These are phyloP conservation scores for Sisyra nigra DNA, from an alignment of 2,888 invertebrate genomes.

Conservation along the genomic window DNA sequence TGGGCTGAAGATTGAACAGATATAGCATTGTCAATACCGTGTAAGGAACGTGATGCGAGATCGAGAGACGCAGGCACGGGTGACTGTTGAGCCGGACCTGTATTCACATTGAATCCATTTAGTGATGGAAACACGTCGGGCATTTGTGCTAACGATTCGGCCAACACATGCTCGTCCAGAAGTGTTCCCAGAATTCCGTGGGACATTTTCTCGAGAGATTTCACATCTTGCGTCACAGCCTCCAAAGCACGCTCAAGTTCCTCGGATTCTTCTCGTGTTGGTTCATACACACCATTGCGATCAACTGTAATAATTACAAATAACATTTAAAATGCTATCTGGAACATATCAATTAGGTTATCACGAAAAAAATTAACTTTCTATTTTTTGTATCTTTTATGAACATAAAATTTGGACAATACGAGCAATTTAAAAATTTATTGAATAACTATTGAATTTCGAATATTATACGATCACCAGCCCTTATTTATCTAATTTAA, in stretches of 20 bases:
- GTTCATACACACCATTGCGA: slow-evolving; percentile 54
- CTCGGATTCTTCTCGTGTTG: slow-evolving; percentile 68
- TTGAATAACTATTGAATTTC: no score
- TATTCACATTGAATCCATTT: slow-evolving; percentile 5
- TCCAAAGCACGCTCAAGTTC: slow-evolving; percentile 75
- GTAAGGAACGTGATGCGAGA: background rate
- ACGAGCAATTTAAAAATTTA: no score
- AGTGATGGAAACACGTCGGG: slow-evolving; percentile 27
- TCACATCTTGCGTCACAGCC: slow-evolving; percentile 56
- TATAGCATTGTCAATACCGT: slow-evolving; percentile 5
- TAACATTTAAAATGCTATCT: no score
- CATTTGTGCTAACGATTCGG: slow-evolving; percentile 30
- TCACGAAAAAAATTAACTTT: no score
- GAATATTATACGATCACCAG: no score
- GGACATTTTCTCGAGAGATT: slow-evolving; percentile 51
- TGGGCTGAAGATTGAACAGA: slow-evolving; percentile 5
- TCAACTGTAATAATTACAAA: slow-evolving; percentile 30
- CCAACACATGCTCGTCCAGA: slow-evolving; percentile 38
- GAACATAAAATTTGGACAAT: no score
- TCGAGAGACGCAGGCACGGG: background rate
- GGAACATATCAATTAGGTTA: no score
- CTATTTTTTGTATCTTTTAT: no score
- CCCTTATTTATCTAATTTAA: no score
- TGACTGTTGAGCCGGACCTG: background rate
- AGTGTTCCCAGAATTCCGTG: slow-evolving; percentile 43